Base-by-base conservation (phyloP, 2,888 invertebrate genomes). In the Teinopalpus imperialis region DNA sequence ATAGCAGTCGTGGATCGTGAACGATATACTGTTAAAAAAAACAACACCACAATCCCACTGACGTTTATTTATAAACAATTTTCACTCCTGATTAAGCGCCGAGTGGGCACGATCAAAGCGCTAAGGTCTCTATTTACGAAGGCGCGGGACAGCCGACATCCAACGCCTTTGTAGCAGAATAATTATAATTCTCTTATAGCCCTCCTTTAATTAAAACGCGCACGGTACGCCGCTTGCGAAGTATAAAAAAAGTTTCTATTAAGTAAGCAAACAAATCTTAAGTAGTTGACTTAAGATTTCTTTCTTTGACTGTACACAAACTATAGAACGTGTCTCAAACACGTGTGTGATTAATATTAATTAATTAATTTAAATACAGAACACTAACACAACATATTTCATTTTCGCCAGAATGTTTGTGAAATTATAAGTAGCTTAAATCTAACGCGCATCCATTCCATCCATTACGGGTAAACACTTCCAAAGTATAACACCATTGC, bases 41-140 rank as follows among this genome's bases (percentile, higher is more conserved):
- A 27, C 21, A 29, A 21, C 35, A 29, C 20, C 29, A 7, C 40
- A 34, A 27, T 46, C 13, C 29, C 45, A 41, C 30, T 41, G 35
- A 40, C 40, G 39, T 46, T 12, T 42, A 41, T 47, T 47, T 36
- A 47, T 47, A 47, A 47, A 47, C 41, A 52, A 50, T 43, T 34
- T 50, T 45, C 45, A 43, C 48, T 41, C 45, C 24, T 42, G 45
- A 52, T 50, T 52, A 43, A 48, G 40, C 30, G 20, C 23, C 32
- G 41, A 44, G 37, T 49, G 45, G 27, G 34, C 45, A 47, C 44
- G 47, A 48, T 50, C 48, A 50, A 52, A 52, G 48, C 43, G 27
- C 30, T 35, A 40, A 40, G 39, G 32, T 46, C 40, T 46, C 46
- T 47, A 36, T 47, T 47, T 47, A 47, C 36, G 30, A 47, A 41